Conservation (phyloP, 2,888 invertebrate species). For the Cylloceria caligata region DNA sequence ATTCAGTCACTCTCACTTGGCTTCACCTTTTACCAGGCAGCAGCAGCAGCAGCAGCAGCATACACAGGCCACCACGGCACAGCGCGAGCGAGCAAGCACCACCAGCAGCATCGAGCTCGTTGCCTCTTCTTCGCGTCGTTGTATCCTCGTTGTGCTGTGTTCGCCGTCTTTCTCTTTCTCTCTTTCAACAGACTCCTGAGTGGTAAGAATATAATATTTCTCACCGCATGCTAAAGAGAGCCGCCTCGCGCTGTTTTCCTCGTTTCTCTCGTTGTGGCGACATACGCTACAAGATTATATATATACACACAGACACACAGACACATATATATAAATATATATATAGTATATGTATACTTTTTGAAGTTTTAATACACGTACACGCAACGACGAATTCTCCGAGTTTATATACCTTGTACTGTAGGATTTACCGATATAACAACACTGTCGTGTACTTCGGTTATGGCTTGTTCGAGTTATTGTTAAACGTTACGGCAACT, state of each 20-base stretch:
- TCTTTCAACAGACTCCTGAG: constrained; percentile 46
- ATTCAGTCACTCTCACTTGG: constrained; percentile 65
- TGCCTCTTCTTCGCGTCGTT: constrained; percentile 55
- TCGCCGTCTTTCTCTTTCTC: constrained; percentile 49
- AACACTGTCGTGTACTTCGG: not conserved
- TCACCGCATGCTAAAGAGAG: constrained; percentile 58
- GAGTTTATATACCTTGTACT: constrained; percentile 31
- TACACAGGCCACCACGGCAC: constrained; percentile 47
- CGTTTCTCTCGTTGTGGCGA: constrained; percentile 55
- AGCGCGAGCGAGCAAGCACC: constrained; percentile 53
- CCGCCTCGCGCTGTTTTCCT: constrained; percentile 17
- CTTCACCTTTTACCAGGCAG: constrained; percentile 57
- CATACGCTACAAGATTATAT: constrained; percentile 39
- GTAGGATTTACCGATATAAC: not conserved
- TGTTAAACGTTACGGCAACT: not conserved
- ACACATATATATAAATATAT: constrained; percentile 12
- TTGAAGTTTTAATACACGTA: constrained; percentile 8
- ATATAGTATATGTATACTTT: constrained; percentile 4
- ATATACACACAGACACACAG: not conserved
- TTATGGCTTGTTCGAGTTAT: not conserved
- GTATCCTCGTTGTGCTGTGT: too few species aligned
- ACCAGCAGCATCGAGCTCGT: constrained; percentile 48
- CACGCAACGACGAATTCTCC: constrained; percentile 18
- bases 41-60: constrained; percentile 30
- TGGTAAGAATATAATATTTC: constrained; percentile 60